Evolutionary conservation across 2,888 invertebrate genomes (phyloP).

Genomic region (Drosophila maculinotata): DNA sequence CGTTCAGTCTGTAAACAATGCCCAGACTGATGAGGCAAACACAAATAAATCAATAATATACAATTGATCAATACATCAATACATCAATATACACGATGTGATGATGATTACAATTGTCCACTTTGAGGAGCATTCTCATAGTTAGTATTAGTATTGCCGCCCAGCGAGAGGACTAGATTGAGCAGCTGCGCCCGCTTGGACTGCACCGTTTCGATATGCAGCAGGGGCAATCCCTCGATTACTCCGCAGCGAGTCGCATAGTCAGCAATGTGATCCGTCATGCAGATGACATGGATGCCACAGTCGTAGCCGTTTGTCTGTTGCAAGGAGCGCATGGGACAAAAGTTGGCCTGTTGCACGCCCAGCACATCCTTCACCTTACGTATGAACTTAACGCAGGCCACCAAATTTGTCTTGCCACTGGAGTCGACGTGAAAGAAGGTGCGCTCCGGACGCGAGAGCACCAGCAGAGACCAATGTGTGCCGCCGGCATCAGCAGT

Average conservation of each 20-base stretch:
- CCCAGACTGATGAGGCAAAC: no score
- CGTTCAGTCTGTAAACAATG: no score
- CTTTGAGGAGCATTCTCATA: no score
- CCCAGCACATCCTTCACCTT: slow-evolving; percentile 85
- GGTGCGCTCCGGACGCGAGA: slow-evolving; percentile 89
- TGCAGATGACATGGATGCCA: slow-evolving; percentile 94
- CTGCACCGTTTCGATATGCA: slow-evolving; percentile 86
- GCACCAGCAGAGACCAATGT: slow-evolving; percentile 95
- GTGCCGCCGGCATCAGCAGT: slow-evolving; percentile 91
- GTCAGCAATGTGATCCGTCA: slow-evolving; percentile 88
- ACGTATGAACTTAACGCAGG: slow-evolving; percentile 88
- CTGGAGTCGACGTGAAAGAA: slow-evolving; percentile 94
- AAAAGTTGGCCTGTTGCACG: slow-evolving; percentile 84
- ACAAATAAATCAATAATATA: no score
- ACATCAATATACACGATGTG: no score
- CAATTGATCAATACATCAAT: no score
- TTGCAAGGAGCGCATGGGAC: slow-evolving; percentile 88
- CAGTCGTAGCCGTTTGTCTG: slow-evolving; percentile 96
- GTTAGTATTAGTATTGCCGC: no score
- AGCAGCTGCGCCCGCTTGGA: slow-evolving; percentile 88
- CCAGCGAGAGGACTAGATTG: slow-evolving; percentile 87
- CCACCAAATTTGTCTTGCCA: slow-evolving; percentile 88
- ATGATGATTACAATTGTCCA: no score
- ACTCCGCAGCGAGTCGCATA: slow-evolving; percentile 81
- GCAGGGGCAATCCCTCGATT: slow-evolving; percentile 76